Base-by-base conservation (phyloP, 2,113 vertebrate genomes). In the Solea solea region DNA sequence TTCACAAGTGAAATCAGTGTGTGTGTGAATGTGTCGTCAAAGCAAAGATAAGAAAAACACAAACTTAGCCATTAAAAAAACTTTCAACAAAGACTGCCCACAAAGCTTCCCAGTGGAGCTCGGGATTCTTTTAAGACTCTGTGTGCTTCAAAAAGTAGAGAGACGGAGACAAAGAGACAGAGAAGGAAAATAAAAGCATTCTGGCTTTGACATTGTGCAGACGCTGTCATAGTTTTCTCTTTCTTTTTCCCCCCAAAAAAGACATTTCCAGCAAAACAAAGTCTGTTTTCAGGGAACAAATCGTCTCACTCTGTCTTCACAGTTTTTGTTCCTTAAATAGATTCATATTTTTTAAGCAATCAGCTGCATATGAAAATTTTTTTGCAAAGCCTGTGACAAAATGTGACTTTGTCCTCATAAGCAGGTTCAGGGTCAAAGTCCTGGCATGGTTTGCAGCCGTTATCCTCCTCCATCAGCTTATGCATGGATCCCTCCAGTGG, bases 351-450 rank as follows among this genome's bases (percentile, higher is more conserved):
- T 28, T 57, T 9, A 57, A 25, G 4, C 58, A 11, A 27, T 58
- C 3, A 28, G 7, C 39, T 64, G 25, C 12, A 3, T 9, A 2
- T 10, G 6, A 49, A 78, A 46, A 13, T 15, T 28, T 21, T 34
- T 34, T 15, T 40, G 13, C 27, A 52, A 15, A 34, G 5, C 21
- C 7, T 8, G 8, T 8, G 4, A 48, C 28, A 66, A 79, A 83
- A 74, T 67, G 46, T 78, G 63, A 67, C 61, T 64, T 27, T 40
- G 73, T 87, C 81, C 83, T 71, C 41, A 12, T 16, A 27, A 62
- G 60, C 8, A 13, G 46, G 69, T 76, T 83, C 77, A 83, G 82
- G 87, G 87, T 86, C 87, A 81, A n/a, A 44, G 59, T 76, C 57
- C 42, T 67, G 79, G 78, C 76, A 34, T 60, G 11, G n/a, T 62